phyloP scores from a whole-genome alignment of 2,113 vertebrate species.

The Notechis scutatus region DNA sequence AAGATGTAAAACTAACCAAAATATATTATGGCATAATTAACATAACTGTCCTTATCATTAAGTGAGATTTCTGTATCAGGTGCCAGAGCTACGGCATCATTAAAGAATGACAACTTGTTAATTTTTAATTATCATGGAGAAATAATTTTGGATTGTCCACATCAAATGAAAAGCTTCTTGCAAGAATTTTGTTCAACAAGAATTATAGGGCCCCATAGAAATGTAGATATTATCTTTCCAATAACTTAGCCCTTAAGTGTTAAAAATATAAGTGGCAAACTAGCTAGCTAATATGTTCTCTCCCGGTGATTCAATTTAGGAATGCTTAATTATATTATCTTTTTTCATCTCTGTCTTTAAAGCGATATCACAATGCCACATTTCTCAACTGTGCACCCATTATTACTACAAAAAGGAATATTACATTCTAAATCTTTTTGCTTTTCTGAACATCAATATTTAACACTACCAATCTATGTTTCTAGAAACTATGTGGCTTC shows the following conservation, averaged over 20 bases:
- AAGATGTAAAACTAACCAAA: slow-evolving; percentile 8
- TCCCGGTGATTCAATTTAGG: not conserved
- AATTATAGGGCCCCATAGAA: not conserved
- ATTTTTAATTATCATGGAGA: not conserved
- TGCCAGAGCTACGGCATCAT: not conserved
- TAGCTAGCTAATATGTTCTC: not conserved
- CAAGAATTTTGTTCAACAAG: not conserved
- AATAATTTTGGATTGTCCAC: not conserved
- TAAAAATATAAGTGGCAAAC: not conserved
- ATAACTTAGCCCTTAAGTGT: not conserved
- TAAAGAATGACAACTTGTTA: not conserved
- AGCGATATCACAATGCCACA: slow-evolving; percentile 8
- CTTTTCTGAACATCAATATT: slow-evolving; percentile 46
- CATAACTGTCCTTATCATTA: not conserved
- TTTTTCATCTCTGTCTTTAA: slow-evolving; percentile 17
- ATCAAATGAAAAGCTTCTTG: not conserved
- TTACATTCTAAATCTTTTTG: slow-evolving; percentile 31
- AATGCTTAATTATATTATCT: slow-evolving; percentile 18
- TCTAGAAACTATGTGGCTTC: not conserved
- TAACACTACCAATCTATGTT: not conserved
- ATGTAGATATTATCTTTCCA: not conserved
- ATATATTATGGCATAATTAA: not conserved
- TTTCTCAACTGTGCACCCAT: slow-evolving; percentile 40
- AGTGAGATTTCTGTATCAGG: not conserved
- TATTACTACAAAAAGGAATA: slow-evolving; percentile 52